Percentiles rank a stretch among this genome's conserved stretches.
These are phyloP conservation scores for Galaxea fascicularis DNA, from an alignment of 92 coral and sea anemone species.

Conservation along the genomic window DNA sequence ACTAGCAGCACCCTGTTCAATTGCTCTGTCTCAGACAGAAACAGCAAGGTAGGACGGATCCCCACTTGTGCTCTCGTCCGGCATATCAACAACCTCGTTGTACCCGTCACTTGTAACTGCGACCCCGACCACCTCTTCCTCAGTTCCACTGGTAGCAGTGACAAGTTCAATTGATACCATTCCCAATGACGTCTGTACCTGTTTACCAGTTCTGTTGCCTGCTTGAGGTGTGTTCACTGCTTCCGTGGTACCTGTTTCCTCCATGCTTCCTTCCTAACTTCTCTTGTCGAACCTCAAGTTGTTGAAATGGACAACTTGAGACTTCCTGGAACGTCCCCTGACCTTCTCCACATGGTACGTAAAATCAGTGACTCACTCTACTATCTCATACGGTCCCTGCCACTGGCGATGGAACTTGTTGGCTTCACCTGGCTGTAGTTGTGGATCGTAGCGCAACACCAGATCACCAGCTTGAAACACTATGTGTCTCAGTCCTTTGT, in stretches of 20 bases:
- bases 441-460: slow-evolving; percentile 45
- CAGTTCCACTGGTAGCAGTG: no score
- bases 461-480: slow-evolving; percentile 49
- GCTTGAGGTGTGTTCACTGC: no score
- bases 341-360: slow-evolving; percentile 40
- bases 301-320: slow-evolving; percentile 41
- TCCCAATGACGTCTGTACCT: no score
- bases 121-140: no score
- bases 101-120: no score
- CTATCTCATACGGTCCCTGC: slow-evolving; percentile 51
- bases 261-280: background rate
- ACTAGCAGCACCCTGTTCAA: no score
- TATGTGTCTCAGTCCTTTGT: slow-evolving; percentile 56
- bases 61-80: no score
- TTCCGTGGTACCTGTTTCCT: background rate
- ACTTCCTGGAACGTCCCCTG: background rate
- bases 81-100: no score
- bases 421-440: slow-evolving; percentile 61
- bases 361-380: slow-evolving; percentile 25
- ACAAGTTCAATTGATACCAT: no score
- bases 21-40: no score
- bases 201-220: no score
- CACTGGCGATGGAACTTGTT: slow-evolving; percentile 64
- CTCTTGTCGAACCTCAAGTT: slow-evolving; percentile 40
- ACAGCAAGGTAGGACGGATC: no score